Conservation (phyloP, 2,113 vertebrate genomes). For the Morone saxatilis region DNA sequence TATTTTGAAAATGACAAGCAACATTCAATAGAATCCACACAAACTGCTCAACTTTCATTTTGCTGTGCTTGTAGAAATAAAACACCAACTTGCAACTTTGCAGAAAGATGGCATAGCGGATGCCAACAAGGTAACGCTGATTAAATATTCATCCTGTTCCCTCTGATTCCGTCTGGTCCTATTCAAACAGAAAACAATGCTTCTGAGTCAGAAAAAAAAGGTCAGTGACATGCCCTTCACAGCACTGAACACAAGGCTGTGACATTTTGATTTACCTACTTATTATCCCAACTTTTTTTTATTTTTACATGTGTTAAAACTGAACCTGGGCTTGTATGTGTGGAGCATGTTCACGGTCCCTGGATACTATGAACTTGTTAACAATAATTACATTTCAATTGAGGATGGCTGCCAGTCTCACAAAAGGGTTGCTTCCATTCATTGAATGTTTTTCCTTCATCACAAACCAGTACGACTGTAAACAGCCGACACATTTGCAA, state of each 20-base stretch:
- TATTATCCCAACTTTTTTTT: background rate
- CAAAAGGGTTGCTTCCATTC: background rate
- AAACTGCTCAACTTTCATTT: slow-evolving; percentile 43
- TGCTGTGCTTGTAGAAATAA: slow-evolving; percentile 57
- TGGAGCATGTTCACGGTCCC: background rate
- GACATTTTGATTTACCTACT: background rate
- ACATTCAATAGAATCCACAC: slow-evolving; percentile 24
- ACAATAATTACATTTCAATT: background rate
- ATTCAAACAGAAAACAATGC: slow-evolving; percentile 58
- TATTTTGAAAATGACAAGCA: slow-evolving; percentile 17
- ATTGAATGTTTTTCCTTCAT: background rate
- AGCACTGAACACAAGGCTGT: slow-evolving; percentile 8
- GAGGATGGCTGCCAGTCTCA: background rate
- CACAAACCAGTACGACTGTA: background rate
- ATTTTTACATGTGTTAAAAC: background rate
- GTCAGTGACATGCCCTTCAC: slow-evolving; percentile 59
- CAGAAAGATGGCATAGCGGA: slow-evolving; percentile 43
- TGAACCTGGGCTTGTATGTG: background rate
- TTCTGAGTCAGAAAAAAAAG: slow-evolving; percentile 38
- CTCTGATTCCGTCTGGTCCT: slow-evolving; percentile 60
- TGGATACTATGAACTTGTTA: background rate
- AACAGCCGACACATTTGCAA: slow-evolving; percentile 21
- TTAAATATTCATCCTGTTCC: slow-evolving; percentile 73
- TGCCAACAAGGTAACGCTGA: slow-evolving; percentile 62
- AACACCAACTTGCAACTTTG: slow-evolving; percentile 55